Evolutionary conservation across 1,140 invertebrate species (phyloP).

Genomic region (Pogonognathellus flavescens): DNA sequence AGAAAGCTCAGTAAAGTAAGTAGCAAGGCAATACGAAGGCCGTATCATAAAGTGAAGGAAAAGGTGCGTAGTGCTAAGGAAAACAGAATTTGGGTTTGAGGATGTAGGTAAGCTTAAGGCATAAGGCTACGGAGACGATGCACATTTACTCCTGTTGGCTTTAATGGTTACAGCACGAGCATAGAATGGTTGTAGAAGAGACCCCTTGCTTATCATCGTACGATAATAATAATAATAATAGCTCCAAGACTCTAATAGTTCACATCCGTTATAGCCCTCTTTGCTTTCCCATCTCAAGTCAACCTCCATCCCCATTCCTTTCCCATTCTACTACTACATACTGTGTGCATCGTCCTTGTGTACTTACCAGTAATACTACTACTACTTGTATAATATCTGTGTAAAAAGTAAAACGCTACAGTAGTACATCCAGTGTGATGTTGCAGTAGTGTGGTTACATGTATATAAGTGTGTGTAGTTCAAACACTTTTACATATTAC

Average conservation of each 20-base stretch:
- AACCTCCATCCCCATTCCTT: neutral
- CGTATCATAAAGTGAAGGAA: neutral
- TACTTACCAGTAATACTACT: too few species aligned
- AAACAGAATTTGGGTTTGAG: constrained; percentile 28
- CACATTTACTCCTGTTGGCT: constrained; percentile 14
- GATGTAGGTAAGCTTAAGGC: constrained; percentile 27
- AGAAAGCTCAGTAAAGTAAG: neutral
- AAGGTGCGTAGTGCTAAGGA: neutral
- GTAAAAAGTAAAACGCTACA: too few species aligned
- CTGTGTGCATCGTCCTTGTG: neutral
- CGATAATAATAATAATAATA: constrained; percentile 38
- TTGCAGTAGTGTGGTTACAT: too few species aligned
- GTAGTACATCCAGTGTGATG: too few species aligned
- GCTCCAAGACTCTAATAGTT: constrained; percentile 17
- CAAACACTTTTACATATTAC: neutral
- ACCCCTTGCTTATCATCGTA: constrained; percentile 33
- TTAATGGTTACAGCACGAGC: constrained; percentile 8
- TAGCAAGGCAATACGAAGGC: neutral
- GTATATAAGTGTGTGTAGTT: neutral
- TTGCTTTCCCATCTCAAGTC: neutral
- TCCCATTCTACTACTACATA: neutral
- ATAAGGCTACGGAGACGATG: neutral
- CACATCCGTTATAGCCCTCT: constrained; percentile 32
- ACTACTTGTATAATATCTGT: too few species aligned
- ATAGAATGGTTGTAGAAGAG: neutral